These are phyloP conservation scores for Collichthys lucidus DNA, from an alignment of 2,113 vertebrate genomes.

Conservation along the genomic window DNA sequence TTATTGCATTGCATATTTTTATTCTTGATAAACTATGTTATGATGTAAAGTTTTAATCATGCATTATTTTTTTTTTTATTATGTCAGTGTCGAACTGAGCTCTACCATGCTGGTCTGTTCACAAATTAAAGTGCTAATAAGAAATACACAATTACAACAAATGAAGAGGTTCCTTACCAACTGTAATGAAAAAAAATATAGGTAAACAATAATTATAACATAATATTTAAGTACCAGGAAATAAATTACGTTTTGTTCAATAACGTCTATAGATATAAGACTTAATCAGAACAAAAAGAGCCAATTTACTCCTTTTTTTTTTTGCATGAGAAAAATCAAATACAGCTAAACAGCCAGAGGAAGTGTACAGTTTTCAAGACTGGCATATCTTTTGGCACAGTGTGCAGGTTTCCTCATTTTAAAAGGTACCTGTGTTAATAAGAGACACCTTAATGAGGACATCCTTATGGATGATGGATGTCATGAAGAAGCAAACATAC, in stretches of 20 bases:
- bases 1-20: constrained; percentile 56
- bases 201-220: background rate
- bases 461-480: constrained; percentile 61
- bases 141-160: constrained; percentile 29
- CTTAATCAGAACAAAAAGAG: background rate
- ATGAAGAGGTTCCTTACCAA: background rate
- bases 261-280: background rate
- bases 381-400: background rate
- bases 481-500: constrained; percentile 51
- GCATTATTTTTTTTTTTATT: constrained; percentile 5
- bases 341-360: background rate
- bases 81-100: constrained; percentile 12
- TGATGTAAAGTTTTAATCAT: constrained; percentile 26
- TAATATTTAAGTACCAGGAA: background rate
- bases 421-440: constrained; percentile 43
- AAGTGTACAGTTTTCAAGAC: background rate
- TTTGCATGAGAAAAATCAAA: background rate
- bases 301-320: background rate
- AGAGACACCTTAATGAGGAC: constrained; percentile 56
- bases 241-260: background rate
- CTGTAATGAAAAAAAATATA: background rate
- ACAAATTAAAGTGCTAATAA: constrained; percentile 29
- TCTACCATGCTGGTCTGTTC: constrained; percentile 27
- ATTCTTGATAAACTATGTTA: constrained; percentile 4
- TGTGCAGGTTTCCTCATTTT: constrained; percentile 12